Percentiles rank a stretch among this genome's conserved stretches.
phyloP scores from a whole-genome alignment of 2,113 vertebrate genomes.

The Tragelaphus scriptus region DNA sequence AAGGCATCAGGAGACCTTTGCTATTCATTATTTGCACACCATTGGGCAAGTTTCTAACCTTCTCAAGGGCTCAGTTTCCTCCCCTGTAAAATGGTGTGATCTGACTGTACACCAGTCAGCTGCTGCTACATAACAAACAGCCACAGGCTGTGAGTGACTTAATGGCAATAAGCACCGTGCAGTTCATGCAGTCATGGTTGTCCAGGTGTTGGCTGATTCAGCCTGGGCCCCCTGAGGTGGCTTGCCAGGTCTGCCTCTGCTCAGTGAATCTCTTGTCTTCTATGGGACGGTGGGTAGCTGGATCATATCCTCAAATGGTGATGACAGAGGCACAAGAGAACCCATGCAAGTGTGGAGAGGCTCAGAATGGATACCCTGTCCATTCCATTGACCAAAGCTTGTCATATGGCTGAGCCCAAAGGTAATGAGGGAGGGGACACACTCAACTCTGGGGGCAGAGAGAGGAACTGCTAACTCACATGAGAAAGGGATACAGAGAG shows the following conservation, averaged over 20 bases:
- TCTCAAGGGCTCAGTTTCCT: neutral
- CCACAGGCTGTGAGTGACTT: neutral
- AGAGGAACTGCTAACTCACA: neutral
- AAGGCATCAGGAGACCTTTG: neutral
- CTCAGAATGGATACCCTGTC: neutral
- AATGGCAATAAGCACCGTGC: neutral
- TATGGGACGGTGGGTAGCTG: too few species aligned
- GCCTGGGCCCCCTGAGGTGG: neutral
- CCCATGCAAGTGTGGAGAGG: neutral
- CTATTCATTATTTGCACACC: neutral
- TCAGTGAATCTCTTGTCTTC: neutral
- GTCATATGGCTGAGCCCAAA: neutral
- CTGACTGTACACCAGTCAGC: neutral
- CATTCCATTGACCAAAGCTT: neutral
- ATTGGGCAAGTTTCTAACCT: neutral
- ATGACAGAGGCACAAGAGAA: neutral
- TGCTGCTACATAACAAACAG: neutral
- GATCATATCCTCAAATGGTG: neutral
- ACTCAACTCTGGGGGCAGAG: neutral
- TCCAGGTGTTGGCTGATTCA: neutral
- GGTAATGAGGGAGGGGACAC: neutral
- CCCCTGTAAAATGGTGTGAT: neutral
- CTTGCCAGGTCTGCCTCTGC: neutral
- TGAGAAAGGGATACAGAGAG: neutral
- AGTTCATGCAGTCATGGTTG: rapidly evolving